Percentiles rank a stretch among this genome's conserved stretches.
Evolutionary conservation across 1,140 invertebrate genomes (phyloP).

Genomic region (Brachionus rubens): DNA sequence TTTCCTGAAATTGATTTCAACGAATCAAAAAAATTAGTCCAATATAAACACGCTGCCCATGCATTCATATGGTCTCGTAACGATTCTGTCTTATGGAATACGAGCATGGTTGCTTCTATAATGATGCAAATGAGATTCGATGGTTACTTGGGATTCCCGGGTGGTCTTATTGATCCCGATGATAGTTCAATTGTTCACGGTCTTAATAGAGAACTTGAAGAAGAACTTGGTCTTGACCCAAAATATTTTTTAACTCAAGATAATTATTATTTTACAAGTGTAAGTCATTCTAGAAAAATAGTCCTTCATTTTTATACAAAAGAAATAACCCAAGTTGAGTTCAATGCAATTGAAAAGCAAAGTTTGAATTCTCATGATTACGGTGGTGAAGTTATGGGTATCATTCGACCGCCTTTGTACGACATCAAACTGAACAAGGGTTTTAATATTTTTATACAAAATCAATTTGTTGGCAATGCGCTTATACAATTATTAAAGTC

Average conservation of each 20-base stretch:
- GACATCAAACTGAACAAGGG: background rate
- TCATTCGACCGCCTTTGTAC: constrained; percentile 25
- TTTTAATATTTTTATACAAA: constrained; percentile 10
- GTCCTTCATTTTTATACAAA: constrained; percentile 63
- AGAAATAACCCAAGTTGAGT: constrained; percentile 59
- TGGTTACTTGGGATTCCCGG: constrained; percentile 66
- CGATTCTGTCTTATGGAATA: constrained; percentile 50
- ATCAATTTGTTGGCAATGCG: constrained; percentile 35
- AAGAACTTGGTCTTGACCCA: constrained; percentile 64
- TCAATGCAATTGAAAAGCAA: constrained; percentile 58
- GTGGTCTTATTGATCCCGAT: constrained; percentile 62
- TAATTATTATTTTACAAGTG: constrained; percentile 53
- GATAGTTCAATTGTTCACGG: constrained; percentile 52
- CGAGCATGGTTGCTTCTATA: constrained; percentile 49
- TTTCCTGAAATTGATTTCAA: constrained; percentile 33
- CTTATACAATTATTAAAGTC: constrained; percentile 17
- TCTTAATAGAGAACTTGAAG: constrained; percentile 63
- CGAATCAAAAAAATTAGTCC: background rate
- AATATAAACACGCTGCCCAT: constrained; percentile 53
- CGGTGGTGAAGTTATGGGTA: constrained; percentile 59
- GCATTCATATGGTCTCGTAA: constrained; percentile 53
- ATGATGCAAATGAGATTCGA: constrained; percentile 66
- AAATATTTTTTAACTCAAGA: constrained; percentile 50
- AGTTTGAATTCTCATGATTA: constrained; percentile 58
- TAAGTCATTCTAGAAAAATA: constrained; percentile 55